Evolutionary conservation across 2,888 invertebrate genomes (phyloP), one percentile per base, ranked within the genome.

Genomic region (Clepsis dumicolana): DNA sequence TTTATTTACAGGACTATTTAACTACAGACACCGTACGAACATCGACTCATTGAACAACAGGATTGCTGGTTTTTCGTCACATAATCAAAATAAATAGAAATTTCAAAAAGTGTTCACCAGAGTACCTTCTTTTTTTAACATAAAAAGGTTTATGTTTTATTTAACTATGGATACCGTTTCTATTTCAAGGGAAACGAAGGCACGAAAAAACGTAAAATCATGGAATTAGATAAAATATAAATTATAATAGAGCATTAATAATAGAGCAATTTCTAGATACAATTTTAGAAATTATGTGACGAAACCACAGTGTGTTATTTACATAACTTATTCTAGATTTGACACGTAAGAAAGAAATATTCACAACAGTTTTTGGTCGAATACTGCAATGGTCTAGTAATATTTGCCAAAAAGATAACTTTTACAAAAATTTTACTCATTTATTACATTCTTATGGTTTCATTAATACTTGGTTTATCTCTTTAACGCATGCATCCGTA

Each of bases 341-440:
- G 65, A 68, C 70, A 53, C 62, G 71, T 60, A 70, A 70, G 72
- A 80, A 77, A 78, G 70, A 78, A 79, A 80, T 85, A 85, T 86
- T 82, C 80, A 89, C 86, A 88, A 83, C 81, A 81, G 77, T 78
- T 82, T 75, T 87, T 90, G 87, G 87, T 91, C 89, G 74, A 90
- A 89, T 89, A 91, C 87, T 90, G 89, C 71, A 75, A 79, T 78
- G 86, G 85, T 75, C 80, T 84, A 78, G 50, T 65, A 70, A 61
- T 82, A 80, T 81, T 75, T 81, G 81, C 77, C 80, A 73, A 71
- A 56, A 66, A 21, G 21, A 21, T 16, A 16, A 41, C 0, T 41
- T 21, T n/a, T n/a, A n/a, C n/a, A n/a, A 44, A 16, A 44, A 18
- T 8, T 48, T 12, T 44, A 44, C n/a, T 38, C n/a, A 38, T n/a